A percentile compares a stretch with the other conserved stretches of the same genome.
phyloP scores from a whole-genome alignment of 2,888 invertebrate species.

The Psococerastis gibbosa region DNA sequence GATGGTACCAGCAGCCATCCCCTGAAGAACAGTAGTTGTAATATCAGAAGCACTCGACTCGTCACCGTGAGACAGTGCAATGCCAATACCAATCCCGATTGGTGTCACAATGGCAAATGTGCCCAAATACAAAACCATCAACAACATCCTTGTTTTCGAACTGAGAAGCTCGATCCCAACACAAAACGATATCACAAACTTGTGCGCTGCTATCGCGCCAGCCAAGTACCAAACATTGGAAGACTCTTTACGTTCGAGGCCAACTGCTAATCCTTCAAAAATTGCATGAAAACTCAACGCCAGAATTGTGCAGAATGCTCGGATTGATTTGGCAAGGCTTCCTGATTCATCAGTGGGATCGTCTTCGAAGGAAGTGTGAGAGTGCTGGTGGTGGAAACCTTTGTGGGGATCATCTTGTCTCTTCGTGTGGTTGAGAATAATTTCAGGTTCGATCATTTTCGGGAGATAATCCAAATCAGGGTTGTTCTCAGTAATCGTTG shows the following conservation, averaged over 20 bases:
- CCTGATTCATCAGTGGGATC: conserved; percentile 2
- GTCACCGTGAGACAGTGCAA: conserved; percentile 20
- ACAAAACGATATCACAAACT: conserved; percentile 44
- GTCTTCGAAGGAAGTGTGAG: conserved; percentile 4
- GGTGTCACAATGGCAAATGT: conserved; percentile 48
- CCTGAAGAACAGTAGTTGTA: conserved; percentile 34
- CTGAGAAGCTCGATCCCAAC: conserved; percentile 42
- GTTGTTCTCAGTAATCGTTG: not conserved
- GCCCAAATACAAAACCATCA: conserved; percentile 35
- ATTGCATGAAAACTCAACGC: conserved; percentile 48
- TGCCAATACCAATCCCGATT: conserved; percentile 43
- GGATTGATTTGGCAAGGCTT: conserved; percentile 21
- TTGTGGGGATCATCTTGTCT: not conserved
- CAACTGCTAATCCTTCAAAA: conserved; percentile 59
- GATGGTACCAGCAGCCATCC: conserved; percentile 58
- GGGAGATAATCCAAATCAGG: not conserved
- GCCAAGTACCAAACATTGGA: conserved; percentile 42
- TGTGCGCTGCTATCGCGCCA: conserved; percentile 45
- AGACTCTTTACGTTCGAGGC: conserved; percentile 41
- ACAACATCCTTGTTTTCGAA: conserved; percentile 28
- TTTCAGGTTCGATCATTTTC: not conserved
- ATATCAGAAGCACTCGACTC: not conserved
- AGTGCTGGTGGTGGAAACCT: not conserved
- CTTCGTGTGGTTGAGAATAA: not conserved
- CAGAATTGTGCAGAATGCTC: conserved; percentile 39